Evolutionary conservation across 2,113 vertebrate species (phyloP), one percentile per base, ranked within the genome.

Genomic region (Tragelaphus imberbis): DNA sequence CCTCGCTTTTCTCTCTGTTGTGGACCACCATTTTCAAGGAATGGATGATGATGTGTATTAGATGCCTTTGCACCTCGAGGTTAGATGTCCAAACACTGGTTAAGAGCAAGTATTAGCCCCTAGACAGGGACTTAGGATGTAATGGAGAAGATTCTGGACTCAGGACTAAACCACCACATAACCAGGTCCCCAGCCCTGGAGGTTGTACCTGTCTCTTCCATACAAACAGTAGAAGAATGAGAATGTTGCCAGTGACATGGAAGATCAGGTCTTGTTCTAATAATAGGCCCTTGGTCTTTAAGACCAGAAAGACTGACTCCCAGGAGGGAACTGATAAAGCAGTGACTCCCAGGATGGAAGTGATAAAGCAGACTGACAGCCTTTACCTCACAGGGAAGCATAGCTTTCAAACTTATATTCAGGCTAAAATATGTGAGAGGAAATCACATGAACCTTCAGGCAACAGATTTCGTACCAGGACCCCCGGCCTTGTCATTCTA

Each of bases 1-100:
- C 40, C 92, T 97, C 30, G 88, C 47, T 40, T 89, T 95, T 95
- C 49, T 96, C 27, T 89, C 44, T 91, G 5, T 90, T 58, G 44
- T 89, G 17, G 75, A 33, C 89, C 53, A 28, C 81, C 10, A 13
- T 87, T 91, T 87, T 84, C n/a, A 81, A 81, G 55, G 53, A 90
- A 15, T 59, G 28, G 58, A 15, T 81, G 55, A 19, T 71, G 12
- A 28, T 65, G 1, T 75, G 58, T 92, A 44, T 55, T 95, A 14
- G 71, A 84, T 58, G 27, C 47, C n/a, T 90, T 85, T 82, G 28
- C 12, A 28, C 75, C n/a, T 59, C 25, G n/a, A 84, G 7, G 51
- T 49, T 36, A 81, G 51, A 30, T 90, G 33, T 87, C 63, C 44
- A 87, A 44, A 49, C 28, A 55, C 82, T 49, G 28, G 49, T 65